Conservation (phyloP, 92 coral and sea anemone species). For the Muricea muricata region DNA sequence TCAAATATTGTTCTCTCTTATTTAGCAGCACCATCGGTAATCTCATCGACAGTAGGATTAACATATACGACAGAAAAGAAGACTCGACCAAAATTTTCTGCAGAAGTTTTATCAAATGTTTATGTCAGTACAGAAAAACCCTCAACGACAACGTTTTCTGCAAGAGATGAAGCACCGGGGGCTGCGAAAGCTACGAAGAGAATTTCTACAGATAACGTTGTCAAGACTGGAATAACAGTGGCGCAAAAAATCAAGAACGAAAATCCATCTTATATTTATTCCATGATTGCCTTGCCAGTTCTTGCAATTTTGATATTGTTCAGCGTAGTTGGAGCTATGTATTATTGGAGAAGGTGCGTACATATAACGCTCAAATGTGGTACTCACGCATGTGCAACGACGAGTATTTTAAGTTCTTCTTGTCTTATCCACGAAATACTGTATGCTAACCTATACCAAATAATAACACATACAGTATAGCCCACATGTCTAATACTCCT, state of each 20-base stretch:
- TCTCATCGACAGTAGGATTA: neutral
- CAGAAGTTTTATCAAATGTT: neutral
- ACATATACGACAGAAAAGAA: neutral
- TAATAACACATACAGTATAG: no score
- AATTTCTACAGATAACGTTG: neutral
- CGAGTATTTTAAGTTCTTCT: no score
- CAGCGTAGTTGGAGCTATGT: neutral
- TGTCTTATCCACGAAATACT: no score
- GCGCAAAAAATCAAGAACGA: neutral
- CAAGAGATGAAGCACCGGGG: no score
- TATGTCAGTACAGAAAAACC: neutral
- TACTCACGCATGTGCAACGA: neutral
- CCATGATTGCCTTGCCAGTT: neutral
- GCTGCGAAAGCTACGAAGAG: neutral
- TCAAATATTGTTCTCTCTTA: neutral
- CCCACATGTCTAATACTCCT: no score
- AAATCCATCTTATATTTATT: neutral
- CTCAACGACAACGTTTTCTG: neutral
- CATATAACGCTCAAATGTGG: no score
- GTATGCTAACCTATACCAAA: no score
- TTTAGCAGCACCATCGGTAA: neutral
- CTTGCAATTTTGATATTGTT: neutral
- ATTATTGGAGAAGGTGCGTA: conserved; percentile 33
- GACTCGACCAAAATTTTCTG: neutral
- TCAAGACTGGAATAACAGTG: neutral